These are phyloP conservation scores for Rhynchophorus ferrugineus DNA, from an alignment of 1,140 invertebrate genomes.

Conservation along the genomic window DNA sequence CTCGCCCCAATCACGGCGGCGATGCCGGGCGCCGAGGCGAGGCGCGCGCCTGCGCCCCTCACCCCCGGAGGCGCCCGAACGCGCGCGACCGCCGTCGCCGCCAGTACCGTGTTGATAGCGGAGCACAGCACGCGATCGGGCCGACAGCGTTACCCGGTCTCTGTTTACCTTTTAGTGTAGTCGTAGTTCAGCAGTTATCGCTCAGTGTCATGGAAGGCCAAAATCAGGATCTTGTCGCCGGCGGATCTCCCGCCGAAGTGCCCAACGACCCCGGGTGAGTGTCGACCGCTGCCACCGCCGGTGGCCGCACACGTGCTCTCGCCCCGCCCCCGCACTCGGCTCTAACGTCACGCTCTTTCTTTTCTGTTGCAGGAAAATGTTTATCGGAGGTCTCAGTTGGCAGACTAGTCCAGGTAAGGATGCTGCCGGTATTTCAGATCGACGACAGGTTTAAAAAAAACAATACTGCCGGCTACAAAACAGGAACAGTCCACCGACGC, in stretches of 20 bases:
- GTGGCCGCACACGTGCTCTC: conserved; percentile 19
- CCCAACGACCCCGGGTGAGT: conserved; percentile 85
- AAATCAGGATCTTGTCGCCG: conserved; percentile 58
- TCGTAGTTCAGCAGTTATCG: conserved; percentile 47
- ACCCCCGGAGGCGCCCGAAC: conserved; percentile 27
- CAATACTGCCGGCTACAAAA: too few species aligned
- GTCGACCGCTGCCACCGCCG: neutral
- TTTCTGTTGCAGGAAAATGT: conserved; percentile 93
- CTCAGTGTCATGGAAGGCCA: conserved; percentile 57
- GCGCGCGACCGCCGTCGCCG: conserved; percentile 34
- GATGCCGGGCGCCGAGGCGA: conserved; percentile 21
- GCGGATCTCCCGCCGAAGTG: conserved; percentile 72
- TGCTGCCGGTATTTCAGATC: too few species aligned
- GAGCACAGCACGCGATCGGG: conserved; percentile 56
- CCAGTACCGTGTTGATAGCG: conserved; percentile 69
- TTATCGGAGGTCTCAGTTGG: conserved; percentile 98
- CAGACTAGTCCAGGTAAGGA: conserved; percentile 96
- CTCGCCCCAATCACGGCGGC: conserved; percentile 41
- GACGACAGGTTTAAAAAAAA: neutral
- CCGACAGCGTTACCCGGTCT: conserved; percentile 50
- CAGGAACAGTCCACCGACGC: too few species aligned
- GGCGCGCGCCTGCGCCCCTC: conserved; percentile 27
- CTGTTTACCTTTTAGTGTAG: conserved; percentile 53
- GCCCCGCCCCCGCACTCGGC: conserved; percentile 12
- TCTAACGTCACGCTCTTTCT: conserved; percentile 7